Evolutionary conservation across 2,797 vertebrate genomes (phyloP).

Genomic region (Enteromius paludinosus): DNA sequence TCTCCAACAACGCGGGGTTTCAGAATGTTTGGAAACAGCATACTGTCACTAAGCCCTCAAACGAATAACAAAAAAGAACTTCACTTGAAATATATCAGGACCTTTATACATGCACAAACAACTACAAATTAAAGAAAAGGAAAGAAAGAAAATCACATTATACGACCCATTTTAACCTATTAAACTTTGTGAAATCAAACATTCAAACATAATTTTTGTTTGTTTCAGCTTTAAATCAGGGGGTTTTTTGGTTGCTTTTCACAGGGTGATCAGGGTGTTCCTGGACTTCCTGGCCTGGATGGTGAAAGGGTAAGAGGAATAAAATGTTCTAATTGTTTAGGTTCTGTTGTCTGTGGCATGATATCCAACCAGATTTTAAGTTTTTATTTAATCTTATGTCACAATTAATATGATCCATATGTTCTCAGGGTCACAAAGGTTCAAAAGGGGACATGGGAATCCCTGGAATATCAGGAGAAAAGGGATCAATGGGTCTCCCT

Average conservation of each 20-base stretch:
- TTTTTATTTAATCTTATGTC: neutral
- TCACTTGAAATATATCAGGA: no score
- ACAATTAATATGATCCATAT: neutral
- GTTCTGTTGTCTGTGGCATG: conserved; percentile 5
- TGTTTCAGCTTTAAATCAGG: neutral
- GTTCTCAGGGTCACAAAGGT: conserved; percentile 90
- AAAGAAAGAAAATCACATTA: no score
- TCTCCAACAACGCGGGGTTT: no score
- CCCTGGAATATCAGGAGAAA: conserved; percentile 89
- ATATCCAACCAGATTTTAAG: neutral
- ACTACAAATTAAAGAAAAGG: no score
- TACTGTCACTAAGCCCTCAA: no score
- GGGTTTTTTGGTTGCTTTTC: conserved; percentile 8
- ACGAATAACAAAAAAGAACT: no score
- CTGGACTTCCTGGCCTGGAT: conserved; percentile 89
- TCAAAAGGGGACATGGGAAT: conserved; percentile 95
- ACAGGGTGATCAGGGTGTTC: conserved; percentile 91
- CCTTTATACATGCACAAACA: no score
- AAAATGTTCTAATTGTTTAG: neutral
- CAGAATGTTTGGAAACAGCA: no score
- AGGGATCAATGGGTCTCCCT: conserved; percentile 90
- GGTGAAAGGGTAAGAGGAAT: conserved; percentile 89
- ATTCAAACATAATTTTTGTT: neutral
- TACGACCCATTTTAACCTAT: no score
- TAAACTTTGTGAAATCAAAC: neutral